A percentile compares a stretch with the other conserved stretches of the same genome.
Conservation (phyloP, 2,888 invertebrate species). For the Leucoptera coffeella region DNA sequence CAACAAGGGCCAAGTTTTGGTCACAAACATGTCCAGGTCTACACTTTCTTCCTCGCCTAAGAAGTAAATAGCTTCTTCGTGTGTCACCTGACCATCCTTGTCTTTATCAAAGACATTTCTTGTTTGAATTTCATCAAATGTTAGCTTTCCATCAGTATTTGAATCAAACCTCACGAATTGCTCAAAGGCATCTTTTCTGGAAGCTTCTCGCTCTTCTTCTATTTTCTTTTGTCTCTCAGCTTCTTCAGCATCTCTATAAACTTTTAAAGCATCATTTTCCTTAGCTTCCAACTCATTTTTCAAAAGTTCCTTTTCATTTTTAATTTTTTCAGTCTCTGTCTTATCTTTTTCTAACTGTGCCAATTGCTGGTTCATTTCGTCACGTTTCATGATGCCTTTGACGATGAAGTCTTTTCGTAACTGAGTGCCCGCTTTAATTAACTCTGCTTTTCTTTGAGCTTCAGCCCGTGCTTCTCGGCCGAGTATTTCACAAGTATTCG, state of each 20-base stretch:
- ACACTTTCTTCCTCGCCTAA: constrained; percentile 63
- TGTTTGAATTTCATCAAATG: constrained; percentile 61
- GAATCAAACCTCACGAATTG: constrained; percentile 76
- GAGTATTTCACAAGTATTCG: constrained; percentile 75
- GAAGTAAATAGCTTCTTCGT: constrained; percentile 79
- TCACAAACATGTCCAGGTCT: constrained; percentile 60
- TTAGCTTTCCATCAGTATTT: constrained; percentile 71
- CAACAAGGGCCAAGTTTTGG: constrained; percentile 67
- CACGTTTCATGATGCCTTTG: constrained; percentile 68
- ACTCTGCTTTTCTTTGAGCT: constrained; percentile 64
- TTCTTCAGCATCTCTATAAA: constrained; percentile 66
- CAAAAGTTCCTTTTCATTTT: constrained; percentile 66
- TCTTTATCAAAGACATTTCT: constrained; percentile 82
- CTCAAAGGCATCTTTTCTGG: constrained; percentile 59
- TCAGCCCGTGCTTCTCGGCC: constrained; percentile 69
- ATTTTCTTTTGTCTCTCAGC: constrained; percentile 53
- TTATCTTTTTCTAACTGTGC: constrained; percentile 65
- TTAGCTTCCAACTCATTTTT: constrained; percentile 67
- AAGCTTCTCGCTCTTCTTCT: constrained; percentile 50
- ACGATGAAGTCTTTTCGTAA: constrained; percentile 67
- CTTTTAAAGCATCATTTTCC: constrained; percentile 70
- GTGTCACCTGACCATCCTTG: constrained; percentile 79
- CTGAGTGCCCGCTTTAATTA: constrained; percentile 74
- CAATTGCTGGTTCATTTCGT: constrained; percentile 65
- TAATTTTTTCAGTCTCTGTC: constrained; percentile 71